Conservation (phyloP, 2,797 vertebrate genomes). For the Myoxocephalus aenaeus region DNA sequence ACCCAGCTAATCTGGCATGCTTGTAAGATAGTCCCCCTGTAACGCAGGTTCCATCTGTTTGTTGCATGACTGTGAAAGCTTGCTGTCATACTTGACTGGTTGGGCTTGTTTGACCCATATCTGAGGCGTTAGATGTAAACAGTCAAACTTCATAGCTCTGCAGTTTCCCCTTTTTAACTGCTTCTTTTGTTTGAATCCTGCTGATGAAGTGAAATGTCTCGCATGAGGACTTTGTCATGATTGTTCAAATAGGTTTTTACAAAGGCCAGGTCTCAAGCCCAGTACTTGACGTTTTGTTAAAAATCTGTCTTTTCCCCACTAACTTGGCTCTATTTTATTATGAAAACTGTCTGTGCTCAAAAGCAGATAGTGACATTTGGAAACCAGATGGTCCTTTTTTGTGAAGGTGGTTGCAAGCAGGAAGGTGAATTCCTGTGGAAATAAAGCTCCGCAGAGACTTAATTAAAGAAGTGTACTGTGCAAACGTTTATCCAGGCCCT, state of each 20-base stretch:
- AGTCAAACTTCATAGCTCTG: constrained; percentile 69
- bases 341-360: constrained; percentile 34
- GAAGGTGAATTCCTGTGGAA: constrained; percentile 77
- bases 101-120: constrained; percentile 78
- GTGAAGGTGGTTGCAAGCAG: constrained; percentile 58
- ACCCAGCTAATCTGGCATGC: constrained; percentile 47
- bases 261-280: constrained; percentile 30
- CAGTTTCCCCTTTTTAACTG: constrained; percentile 67
- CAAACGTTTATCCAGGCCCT: constrained; percentile 80
- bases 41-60: constrained; percentile 29
- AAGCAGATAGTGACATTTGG: constrained; percentile 61
- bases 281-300: constrained; percentile 34
- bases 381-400: constrained; percentile 73
- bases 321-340: constrained; percentile 50
- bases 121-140: constrained; percentile 70
- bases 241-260: constrained; percentile 55
- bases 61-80: constrained; percentile 38
- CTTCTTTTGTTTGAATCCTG: constrained; percentile 55
- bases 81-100: constrained; percentile 60
- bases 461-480: constrained; percentile 75
- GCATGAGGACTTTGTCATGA: constrained; percentile 52
- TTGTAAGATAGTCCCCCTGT: constrained; percentile 10
- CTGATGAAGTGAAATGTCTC: constrained; percentile 71
- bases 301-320: constrained; percentile 21
- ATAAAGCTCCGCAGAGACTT: constrained; percentile 76